phyloP scores from a whole-genome alignment of 2,888 invertebrate genomes.

The Limnephilus auricula region DNA sequence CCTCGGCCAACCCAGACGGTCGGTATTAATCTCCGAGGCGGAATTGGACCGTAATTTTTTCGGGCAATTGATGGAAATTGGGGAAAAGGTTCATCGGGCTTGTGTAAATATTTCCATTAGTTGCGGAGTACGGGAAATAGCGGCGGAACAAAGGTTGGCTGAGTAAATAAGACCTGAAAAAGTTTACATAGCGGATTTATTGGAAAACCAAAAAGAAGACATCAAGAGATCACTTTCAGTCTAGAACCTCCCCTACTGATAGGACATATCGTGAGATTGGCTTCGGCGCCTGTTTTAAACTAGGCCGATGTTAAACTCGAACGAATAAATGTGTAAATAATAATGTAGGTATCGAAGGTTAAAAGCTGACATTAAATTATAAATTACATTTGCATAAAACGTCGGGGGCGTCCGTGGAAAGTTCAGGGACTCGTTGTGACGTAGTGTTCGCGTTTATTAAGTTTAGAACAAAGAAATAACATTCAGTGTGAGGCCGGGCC shows the following conservation, averaged over 20 bases:
- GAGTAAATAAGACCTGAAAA: constrained; percentile 19
- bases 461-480: neutral
- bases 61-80: constrained; percentile 44
- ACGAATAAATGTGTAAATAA: neutral
- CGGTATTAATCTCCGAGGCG: constrained; percentile 51
- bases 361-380: neutral
- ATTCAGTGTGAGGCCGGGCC: neutral
- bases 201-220: constrained; percentile 11
- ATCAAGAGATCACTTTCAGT: constrained; percentile 4
- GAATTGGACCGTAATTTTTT: constrained; percentile 53
- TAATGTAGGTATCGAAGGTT: neutral
- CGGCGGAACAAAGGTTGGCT: constrained; percentile 17
- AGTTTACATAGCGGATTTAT: constrained; percentile 29
- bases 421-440: neutral
- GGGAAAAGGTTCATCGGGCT: constrained; percentile 45
- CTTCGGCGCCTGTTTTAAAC: neutral
- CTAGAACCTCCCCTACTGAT: neutral
- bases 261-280: neutral
- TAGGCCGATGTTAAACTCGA: neutral
- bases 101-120: constrained; percentile 42
- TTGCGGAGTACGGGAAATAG: constrained; percentile 12
- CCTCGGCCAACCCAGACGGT: constrained; percentile 23
- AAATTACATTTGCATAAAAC: neutral
- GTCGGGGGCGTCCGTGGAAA: neutral
- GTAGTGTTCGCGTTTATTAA: constrained; percentile 6